Evolutionary conservation across 2,113 vertebrate genomes (phyloP), one percentile per base, ranked within the genome.

Genomic region (Jaculus jaculus): DNA sequence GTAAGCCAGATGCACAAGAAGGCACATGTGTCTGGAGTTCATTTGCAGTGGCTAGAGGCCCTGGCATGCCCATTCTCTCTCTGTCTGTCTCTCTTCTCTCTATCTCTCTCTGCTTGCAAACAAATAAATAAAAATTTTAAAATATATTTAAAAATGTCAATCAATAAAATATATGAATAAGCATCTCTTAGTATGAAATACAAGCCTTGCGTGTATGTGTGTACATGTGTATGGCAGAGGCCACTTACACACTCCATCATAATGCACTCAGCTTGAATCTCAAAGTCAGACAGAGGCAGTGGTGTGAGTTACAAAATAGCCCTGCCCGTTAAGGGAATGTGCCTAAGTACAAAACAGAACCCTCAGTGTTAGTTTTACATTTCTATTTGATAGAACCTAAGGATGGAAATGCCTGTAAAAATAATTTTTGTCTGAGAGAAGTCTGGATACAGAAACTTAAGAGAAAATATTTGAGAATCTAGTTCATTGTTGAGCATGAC

Each of bases 391-490:
- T 98, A 93, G 91, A 91, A 95, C 89, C 63, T 97, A 85, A 97
- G 95, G 95, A 84, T 97, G 92, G 96, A 97, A 97, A 97, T 60
- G n/a, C 91, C 96, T 96, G 87, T 93, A 96, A 97, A 98, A 97
- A 97, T 95, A 97, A 98, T 97, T 96, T 97, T 96, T 96, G 93
- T 97, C 95, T 96, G 42, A 72, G 79, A 93, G 85, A 97, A 94
- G 92, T 97, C 97, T 96, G 94, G 94, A n/a, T 96, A 79, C 92
- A 95, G 96, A 96, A 98, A 96, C 96, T 68, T 92, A 97, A 95
- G 98, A 98, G 98, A 98, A 98, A 97, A 96, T 97, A 96, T 93
- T 98, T 95, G 96, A 97, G 96, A 98, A 98, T 97, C 92, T 84
- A 96, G 98, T 98, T 98, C 98, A 98, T 98, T 96, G 85, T 98